Base-by-base conservation (phyloP, 1,140 invertebrate genomes). In the Antheraea mylitta region DNA sequence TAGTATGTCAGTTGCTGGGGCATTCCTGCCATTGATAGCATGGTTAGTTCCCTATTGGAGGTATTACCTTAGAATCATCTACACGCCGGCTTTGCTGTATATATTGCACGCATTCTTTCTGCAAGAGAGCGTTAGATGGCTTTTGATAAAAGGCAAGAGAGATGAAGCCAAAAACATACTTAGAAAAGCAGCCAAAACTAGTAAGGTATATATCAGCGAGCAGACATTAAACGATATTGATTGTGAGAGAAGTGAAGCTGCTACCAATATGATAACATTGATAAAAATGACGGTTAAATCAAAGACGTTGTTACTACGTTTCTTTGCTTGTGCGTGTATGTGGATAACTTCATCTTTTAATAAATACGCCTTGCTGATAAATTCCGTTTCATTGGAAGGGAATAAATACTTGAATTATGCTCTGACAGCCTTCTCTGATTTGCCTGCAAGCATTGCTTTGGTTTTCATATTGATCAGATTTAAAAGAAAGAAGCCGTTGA, bases 91-190 rank as follows among this genome's bases (percentile, higher is more conserved):
- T 9, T 18, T 79, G 16, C 38, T 77, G 1, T 72, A 70, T 30
- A 63, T 77, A 18, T 18, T 69, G 0, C 67, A 71, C 48, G 45
- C 67, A 0, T 77, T 66, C 38, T 68, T 73, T 13, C 18, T 79
- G 11, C 73, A 77, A 38, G 77, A 79, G 59, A 73, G 73, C 19
- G 64, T 72, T 8, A 42, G 75, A 60, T 97, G 96, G 96, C 89
- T 96, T 13, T 76, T 96, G 58, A 94, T 95, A 0, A 94, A 94
- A 61, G 74, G 74, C 10, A 70, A 58, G 22, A 79, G 71, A 65
- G 65, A 69, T 22, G 66, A 72, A 67, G 76, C 74, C 0, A 62
- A 74, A 22, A 36, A 67, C n/a, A 69, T 73, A 13, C 45, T 73
- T 5, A 30, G 67, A 36, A 69, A 73, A 69, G 71, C 67, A 7